A percentile compares a stretch with the other conserved stretches of the same genome.
Evolutionary conservation across 2,888 invertebrate genomes (phyloP).

Genomic region (Gonocerus acuteangulatus): DNA sequence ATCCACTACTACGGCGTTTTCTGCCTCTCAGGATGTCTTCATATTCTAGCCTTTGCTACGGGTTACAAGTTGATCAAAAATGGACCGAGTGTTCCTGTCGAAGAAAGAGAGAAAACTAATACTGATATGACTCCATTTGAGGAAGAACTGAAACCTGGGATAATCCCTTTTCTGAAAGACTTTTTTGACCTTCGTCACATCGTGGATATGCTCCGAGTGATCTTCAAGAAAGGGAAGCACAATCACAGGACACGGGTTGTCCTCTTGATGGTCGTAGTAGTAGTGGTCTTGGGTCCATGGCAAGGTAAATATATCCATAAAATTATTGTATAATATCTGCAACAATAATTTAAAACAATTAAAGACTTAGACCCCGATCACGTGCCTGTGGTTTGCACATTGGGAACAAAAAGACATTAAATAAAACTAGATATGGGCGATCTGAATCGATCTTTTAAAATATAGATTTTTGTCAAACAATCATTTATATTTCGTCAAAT

Average conservation of each 20-base stretch:
- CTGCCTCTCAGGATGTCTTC: conserved; percentile 64
- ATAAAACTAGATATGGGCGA: too few relatives aligned
- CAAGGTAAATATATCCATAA: conserved; percentile 56
- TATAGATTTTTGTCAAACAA: too few relatives aligned
- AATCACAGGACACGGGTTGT: conserved; percentile 65
- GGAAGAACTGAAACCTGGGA: too few relatives aligned
- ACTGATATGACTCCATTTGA: too few relatives aligned
- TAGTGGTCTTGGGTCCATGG: conserved; percentile 77
- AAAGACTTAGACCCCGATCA: too few relatives aligned
- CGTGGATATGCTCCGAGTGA: conserved; percentile 67
- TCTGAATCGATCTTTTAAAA: too few relatives aligned
- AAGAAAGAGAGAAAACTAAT: neutral
- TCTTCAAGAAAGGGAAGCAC: conserved; percentile 68
- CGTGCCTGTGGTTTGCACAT: too few relatives aligned
- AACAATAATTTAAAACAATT: too few relatives aligned
- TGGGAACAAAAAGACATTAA: too few relatives aligned
- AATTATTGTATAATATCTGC: neutral
- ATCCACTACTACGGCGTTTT: conserved; percentile 69
- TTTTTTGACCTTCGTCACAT: conserved; percentile 73
- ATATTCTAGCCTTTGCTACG: conserved; percentile 65
- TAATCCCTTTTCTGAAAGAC: conserved; percentile 49
- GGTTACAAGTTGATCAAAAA: conserved; percentile 66
- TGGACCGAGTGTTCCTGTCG: conserved; percentile 27
- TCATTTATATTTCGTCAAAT: too few relatives aligned
- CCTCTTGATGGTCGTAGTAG: conserved; percentile 71